Percentiles rank a stretch among this genome's conserved stretches.
Evolutionary conservation across 2,797 vertebrate species (phyloP).

Genomic region (Bradypodion pumilum): DNA sequence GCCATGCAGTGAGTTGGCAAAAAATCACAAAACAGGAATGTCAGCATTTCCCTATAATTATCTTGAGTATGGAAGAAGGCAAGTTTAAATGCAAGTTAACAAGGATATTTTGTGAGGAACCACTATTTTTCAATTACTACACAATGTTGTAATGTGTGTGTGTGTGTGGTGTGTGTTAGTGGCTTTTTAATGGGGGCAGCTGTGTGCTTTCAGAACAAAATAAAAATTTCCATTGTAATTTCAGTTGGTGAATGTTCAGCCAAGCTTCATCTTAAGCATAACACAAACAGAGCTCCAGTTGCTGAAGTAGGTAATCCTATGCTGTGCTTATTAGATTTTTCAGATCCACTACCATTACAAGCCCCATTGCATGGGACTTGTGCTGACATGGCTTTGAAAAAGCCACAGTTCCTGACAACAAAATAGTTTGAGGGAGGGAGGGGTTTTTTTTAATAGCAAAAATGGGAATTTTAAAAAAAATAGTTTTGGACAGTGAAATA

Average conservation of each 20-base stretch:
- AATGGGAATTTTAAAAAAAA: slow-evolving; percentile 48
- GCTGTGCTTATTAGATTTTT: slow-evolving; percentile 24
- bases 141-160: slow-evolving; percentile 39
- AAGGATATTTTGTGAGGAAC: slow-evolving; percentile 41
- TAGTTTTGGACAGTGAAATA: slow-evolving; percentile 55
- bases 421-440: slow-evolving; percentile 45
- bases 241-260: slow-evolving; percentile 51
- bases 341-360: not conserved
- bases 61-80: slow-evolving; percentile 18
- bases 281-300: slow-evolving; percentile 6
- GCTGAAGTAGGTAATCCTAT: slow-evolving; percentile 43
- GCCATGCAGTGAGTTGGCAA: slow-evolving; percentile 23
- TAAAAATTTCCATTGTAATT: slow-evolving; percentile 2
- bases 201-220: slow-evolving; percentile 7
- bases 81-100: slow-evolving; percentile 48
- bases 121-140: slow-evolving; percentile 26
- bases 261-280: slow-evolving; percentile 28
- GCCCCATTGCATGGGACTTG: not conserved
- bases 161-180: slow-evolving; percentile 4
- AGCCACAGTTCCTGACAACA: slow-evolving; percentile 34
- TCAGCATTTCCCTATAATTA: slow-evolving; percentile 34
- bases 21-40: slow-evolving; percentile 47
- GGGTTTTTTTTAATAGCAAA: slow-evolving; percentile 39
- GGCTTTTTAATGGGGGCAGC: slow-evolving; percentile 46
- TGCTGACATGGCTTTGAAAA: slow-evolving; percentile 7